Percentiles rank a stretch among this genome's conserved stretches.
phyloP scores from a whole-genome alignment of 2,888 invertebrate genomes.

The Lasius fuliginosus region DNA sequence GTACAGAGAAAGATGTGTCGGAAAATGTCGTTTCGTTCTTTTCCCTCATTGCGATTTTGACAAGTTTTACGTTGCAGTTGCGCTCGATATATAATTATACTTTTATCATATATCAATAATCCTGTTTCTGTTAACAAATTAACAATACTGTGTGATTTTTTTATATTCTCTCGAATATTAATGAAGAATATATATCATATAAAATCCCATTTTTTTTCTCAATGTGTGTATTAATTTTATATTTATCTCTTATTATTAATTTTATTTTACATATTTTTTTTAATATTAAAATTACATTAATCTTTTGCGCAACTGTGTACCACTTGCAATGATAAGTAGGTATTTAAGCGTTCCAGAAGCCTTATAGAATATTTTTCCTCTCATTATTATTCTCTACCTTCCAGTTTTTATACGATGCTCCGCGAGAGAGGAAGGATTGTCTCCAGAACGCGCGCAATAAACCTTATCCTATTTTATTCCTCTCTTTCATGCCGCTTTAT shows the following conservation, averaged over 20 bases:
- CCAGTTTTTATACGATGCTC: not conserved
- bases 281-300: not conserved
- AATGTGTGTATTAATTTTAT: not conserved
- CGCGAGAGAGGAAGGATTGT: not conserved
- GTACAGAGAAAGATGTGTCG: not conserved
- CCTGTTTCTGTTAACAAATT: not conserved
- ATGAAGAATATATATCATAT: not conserved
- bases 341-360: not conserved
- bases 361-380: not conserved
- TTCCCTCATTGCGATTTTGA: not conserved
- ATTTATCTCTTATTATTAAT: not conserved
- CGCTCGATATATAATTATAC: not conserved
- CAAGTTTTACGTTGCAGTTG: not conserved
- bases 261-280: not conserved
- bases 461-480: conserved; percentile 2
- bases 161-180: not conserved
- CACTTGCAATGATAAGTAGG: not conserved
- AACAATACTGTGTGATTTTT: not conserved
- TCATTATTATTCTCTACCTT: conserved; percentile 7
- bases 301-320: not conserved
- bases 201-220: not conserved
- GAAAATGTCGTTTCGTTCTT: not conserved
- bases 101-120: not conserved
- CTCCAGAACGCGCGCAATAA: conserved; percentile 16
- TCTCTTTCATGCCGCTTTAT: conserved; percentile 21